Evolutionary conservation across 2,888 invertebrate species (phyloP).

Genomic region (Drosophila testacea): DNA sequence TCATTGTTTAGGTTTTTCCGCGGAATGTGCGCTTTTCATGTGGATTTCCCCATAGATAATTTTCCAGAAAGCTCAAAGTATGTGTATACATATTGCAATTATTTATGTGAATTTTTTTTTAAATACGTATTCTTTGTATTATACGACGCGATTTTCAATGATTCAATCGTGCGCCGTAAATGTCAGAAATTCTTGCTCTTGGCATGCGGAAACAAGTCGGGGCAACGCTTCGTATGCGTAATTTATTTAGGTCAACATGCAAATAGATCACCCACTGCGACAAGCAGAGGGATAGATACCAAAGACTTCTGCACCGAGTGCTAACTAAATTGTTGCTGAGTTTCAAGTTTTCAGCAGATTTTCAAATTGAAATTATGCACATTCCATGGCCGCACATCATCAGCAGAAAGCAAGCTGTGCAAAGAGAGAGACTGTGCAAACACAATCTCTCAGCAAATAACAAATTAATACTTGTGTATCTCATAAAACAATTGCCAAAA

Average conservation of each 20-base stretch:
- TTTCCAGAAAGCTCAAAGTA: constrained; percentile 32
- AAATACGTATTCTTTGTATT: constrained; percentile 21
- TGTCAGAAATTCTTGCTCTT: constrained; percentile 57
- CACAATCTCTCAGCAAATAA: constrained; percentile 40
- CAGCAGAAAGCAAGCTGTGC: constrained; percentile 23
- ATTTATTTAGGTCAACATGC: constrained; percentile 61
- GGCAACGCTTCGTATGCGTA: constrained; percentile 54
- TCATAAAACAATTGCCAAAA: constrained; percentile 42
- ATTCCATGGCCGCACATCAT: constrained; percentile 41
- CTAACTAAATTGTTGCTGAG: constrained; percentile 10
- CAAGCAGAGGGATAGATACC: constrained; percentile 20
- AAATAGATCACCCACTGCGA: constrained; percentile 57
- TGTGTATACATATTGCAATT: constrained; percentile 48
- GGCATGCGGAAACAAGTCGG: constrained; percentile 57
- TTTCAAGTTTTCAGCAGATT: constrained; percentile 30
- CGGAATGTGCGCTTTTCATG: constrained; percentile 20
- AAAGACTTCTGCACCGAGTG: background rate
- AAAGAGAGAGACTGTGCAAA: constrained; percentile 17
- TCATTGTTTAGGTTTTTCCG: constrained; percentile 1
- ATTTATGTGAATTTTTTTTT: constrained; percentile 45
- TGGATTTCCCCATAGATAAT: constrained; percentile 32
- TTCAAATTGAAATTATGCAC: constrained; percentile 45
- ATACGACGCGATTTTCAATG: constrained; percentile 18
- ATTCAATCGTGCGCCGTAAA: constrained; percentile 51
- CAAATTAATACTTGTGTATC: constrained; percentile 47